phyloP scores from a whole-genome alignment of 2,797 vertebrate species.

The Sebastes hopkinsi region DNA sequence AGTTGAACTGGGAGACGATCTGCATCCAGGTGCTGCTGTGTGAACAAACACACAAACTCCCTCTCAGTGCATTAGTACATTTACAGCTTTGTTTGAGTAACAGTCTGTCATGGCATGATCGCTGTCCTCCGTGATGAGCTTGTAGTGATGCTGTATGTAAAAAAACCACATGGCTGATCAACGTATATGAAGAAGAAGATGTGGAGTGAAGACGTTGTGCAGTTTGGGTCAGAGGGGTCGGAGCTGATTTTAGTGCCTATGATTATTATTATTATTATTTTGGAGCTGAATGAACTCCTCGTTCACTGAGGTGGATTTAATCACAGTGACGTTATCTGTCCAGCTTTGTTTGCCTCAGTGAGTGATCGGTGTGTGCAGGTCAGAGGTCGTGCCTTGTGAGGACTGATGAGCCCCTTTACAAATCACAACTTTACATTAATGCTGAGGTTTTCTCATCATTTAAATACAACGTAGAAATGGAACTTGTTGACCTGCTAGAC shows the following conservation, averaged over 20 bases:
- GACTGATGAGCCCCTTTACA: background rate
- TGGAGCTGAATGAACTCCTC: background rate
- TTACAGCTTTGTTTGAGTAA: background rate
- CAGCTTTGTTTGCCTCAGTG: background rate
- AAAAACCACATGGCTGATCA: background rate
- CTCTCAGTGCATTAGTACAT: background rate
- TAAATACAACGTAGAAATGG: background rate
- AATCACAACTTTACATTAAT: background rate
- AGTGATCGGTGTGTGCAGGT: background rate
- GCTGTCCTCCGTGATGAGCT: background rate
- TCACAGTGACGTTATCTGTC: background rate
- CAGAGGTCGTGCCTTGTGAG: constrained; percentile 31
- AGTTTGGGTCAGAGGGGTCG: constrained; percentile 10
- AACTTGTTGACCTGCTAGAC: background rate
- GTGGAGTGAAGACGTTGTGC: constrained; percentile 8
- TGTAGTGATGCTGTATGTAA: background rate
- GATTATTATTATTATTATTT: background rate
- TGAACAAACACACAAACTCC: background rate
- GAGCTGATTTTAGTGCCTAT: constrained; percentile 48
- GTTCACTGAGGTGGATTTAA: background rate
- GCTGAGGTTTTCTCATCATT: background rate
- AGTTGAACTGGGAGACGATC: background rate
- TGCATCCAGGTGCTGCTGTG: background rate
- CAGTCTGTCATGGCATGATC: background rate
- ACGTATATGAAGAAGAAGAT: background rate